Evolutionary conservation across 2,797 vertebrate species (phyloP), one percentile per base, ranked within the genome.

Genomic region (Lemur catta): DNA sequence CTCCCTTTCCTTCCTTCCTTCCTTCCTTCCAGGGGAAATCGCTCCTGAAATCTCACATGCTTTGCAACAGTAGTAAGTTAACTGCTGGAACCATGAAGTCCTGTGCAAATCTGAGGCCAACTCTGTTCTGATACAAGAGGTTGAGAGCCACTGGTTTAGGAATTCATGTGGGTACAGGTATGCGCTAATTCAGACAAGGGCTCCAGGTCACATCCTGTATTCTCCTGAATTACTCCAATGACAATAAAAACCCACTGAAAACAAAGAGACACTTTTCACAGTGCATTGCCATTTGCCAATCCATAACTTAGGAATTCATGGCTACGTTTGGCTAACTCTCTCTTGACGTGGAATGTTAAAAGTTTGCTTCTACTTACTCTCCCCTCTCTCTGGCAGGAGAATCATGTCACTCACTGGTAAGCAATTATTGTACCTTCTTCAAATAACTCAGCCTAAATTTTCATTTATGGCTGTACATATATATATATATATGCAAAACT

Each of bases 351-450:
- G 93, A 91, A 93, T 97, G 96, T 91, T 93, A 94, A 97, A 98
- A 97, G 71, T 98, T 75, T 98, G 97, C 97, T 98, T 97, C 97
- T 93, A 97, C 96, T 97, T 97, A 94, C 96, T 96, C 96, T 94
- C 93, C 52, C 78, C 81, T 80, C 4, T 86, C 93, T 20, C 97
- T 93, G 96, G 96, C 85, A 96, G 89, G 78, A 96, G 93, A 95
- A 63, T 92, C 93, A 97, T 90, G 96, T 96, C 69, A 95, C 97
- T 93, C 69, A 95, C 97, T 93, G 96, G 96, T 97, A 80, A 84
- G 26, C 96, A 98, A 96, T 95, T 95, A 82, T 11, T 65, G 50
- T 69, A 96, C 87, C 96, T 97, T 76, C 89, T 93, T 97, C 97
- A 95, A 63, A 35, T 97, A 96, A 91, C 84, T 93, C 61, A 69